Evolutionary conservation across 2,797 vertebrate genomes (phyloP).

Genomic region (Corythornis leucogaster): DNA sequence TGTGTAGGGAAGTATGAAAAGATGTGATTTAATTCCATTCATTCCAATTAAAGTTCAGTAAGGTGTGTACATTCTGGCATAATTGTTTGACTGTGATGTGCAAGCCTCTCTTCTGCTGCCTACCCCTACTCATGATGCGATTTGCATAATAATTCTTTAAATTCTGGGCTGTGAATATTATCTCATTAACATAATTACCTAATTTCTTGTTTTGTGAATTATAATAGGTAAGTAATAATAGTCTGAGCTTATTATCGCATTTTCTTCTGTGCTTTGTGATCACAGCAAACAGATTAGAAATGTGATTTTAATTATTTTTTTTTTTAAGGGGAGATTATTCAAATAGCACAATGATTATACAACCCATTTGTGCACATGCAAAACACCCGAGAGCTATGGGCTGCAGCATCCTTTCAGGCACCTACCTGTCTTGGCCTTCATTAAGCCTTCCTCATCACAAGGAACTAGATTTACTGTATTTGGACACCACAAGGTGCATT

Average conservation of each 20-base stretch:
- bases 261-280: slow-evolving; percentile 12
- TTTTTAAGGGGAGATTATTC: background rate
- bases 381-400: background rate
- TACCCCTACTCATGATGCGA: background rate
- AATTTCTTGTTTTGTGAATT: slow-evolving; percentile 60
- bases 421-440: background rate
- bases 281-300: slow-evolving; percentile 38
- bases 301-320: background rate
- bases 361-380: background rate
- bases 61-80: background rate
- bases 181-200: slow-evolving; percentile 66
- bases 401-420: background rate
- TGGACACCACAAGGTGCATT: background rate
- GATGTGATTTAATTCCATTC: background rate
- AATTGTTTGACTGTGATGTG: background rate
- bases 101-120: background rate
- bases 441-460: background rate
- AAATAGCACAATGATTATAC: background rate
- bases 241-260: background rate
- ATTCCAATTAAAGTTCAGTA: slow-evolving; percentile 33
- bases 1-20: background rate
- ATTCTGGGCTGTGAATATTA: slow-evolving; percentile 27
- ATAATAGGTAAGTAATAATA: slow-evolving; percentile 45
- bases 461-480: background rate
- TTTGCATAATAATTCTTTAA: slow-evolving; percentile 62